These are phyloP conservation scores for Scaptomyza hsui DNA, from an alignment of 1,140 invertebrate genomes.

Conservation along the genomic window DNA sequence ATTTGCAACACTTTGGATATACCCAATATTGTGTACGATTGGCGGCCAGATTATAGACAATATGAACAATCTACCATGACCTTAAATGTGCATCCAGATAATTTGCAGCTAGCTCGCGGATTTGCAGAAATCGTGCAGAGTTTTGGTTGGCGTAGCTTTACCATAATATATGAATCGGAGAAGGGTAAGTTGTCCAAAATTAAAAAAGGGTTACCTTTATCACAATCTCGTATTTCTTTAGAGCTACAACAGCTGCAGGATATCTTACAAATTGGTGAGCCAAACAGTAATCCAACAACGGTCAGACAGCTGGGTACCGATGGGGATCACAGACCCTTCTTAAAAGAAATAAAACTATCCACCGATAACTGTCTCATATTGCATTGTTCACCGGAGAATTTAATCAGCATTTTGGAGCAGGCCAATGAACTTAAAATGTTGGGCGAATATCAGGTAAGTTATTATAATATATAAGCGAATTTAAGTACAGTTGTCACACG, in stretches of 20 bases:
- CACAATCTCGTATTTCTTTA: constrained; percentile 35
- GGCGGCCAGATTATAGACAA: constrained; percentile 86
- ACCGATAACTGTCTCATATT: constrained; percentile 91
- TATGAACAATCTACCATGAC: constrained; percentile 84
- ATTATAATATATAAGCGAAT: too few relatives aligned
- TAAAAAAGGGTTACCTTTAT: neutral
- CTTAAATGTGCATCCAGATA: constrained; percentile 91
- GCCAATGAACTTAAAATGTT: constrained; percentile 93
- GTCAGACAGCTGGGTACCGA: constrained; percentile 86
- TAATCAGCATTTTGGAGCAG: constrained; percentile 89
- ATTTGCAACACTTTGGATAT: constrained; percentile 89
- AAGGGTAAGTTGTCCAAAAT: constrained; percentile 85
- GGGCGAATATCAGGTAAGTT: constrained; percentile 88
- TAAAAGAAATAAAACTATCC: constrained; percentile 91
- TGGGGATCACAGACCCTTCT: constrained; percentile 88
- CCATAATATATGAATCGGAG: constrained; percentile 92
- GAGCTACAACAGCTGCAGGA: constrained; percentile 93
- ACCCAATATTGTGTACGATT: constrained; percentile 89
- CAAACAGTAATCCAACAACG: constrained; percentile 85
- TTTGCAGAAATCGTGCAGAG: constrained; percentile 89
- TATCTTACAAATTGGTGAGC: constrained; percentile 89
- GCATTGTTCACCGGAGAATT: constrained; percentile 89
- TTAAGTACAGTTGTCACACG: too few relatives aligned
- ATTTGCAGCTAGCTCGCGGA: constrained; percentile 88
- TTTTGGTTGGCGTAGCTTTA: constrained; percentile 91